A percentile compares a stretch with the other conserved stretches of the same genome.
Evolutionary conservation across 2,797 vertebrate genomes (phyloP).

Genomic region (Gouania willdenowi): DNA sequence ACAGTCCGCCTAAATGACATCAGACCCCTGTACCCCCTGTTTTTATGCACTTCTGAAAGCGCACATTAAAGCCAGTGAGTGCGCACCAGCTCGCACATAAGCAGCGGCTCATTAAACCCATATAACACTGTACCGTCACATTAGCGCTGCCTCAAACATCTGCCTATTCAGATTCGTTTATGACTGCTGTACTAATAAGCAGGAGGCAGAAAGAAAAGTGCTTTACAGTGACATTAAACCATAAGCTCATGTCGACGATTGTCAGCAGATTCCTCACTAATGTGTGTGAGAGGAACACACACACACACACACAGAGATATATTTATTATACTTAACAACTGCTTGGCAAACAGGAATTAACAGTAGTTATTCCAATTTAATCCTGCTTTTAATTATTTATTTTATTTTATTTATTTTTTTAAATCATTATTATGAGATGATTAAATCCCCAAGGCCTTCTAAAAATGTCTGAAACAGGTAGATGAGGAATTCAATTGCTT

Average conservation of each 20-base stretch:
- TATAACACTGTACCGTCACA: background rate
- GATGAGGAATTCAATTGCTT: too few relatives aligned
- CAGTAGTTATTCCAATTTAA: constrained; percentile 63
- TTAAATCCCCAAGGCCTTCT: constrained; percentile 55
- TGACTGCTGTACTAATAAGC: constrained; percentile 9
- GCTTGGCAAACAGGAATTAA: constrained; percentile 33
- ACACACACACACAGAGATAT: constrained; percentile 12
- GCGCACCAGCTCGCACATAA: constrained; percentile 9
- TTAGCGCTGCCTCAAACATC: constrained; percentile 5
- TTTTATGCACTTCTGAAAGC: background rate
- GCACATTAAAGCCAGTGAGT: constrained; percentile 13
- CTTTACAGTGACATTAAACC: constrained; percentile 13
- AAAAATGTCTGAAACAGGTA: constrained; percentile 7
- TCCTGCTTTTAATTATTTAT: constrained; percentile 48
- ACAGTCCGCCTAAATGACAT: background rate
- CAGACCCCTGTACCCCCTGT: background rate
- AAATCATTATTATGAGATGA: constrained; percentile 50
- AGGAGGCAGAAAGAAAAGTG: constrained; percentile 17
- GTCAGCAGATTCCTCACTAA: constrained; percentile 8
- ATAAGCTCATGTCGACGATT: constrained; percentile 2
- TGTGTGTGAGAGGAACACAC: too few relatives aligned
- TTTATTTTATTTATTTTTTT: too few relatives aligned
- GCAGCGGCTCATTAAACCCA: constrained; percentile 4
- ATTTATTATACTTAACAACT: constrained; percentile 28
- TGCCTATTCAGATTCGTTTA: constrained; percentile 1